Evolutionary conservation across 2,797 vertebrate species (phyloP).

Genomic region (Sebastes ruberrimus): DNA sequence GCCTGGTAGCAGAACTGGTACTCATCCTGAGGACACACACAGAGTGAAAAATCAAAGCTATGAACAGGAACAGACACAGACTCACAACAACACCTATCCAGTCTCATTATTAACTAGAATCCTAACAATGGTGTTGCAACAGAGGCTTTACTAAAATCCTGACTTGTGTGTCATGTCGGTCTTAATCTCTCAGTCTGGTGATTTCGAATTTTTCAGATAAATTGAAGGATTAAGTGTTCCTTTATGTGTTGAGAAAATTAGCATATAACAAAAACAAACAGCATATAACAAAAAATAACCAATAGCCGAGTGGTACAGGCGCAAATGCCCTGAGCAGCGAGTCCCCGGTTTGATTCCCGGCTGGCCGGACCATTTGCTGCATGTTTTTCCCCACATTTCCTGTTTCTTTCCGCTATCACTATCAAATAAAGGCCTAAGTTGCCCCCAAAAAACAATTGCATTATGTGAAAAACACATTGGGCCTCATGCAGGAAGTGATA

Average conservation of each 20-base stretch:
- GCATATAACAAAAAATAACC: background rate
- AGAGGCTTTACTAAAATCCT: background rate
- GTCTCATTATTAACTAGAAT: background rate
- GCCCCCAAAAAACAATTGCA: too few species aligned
- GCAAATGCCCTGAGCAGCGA: too few species aligned
- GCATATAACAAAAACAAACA: background rate
- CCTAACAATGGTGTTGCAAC: background rate
- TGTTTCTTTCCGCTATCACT: too few species aligned
- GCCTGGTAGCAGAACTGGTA: conserved; percentile 99
- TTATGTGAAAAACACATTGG: too few species aligned
- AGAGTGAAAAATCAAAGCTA: background rate
- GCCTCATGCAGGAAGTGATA: too few species aligned
- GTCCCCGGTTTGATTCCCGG: too few species aligned
- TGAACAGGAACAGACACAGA: background rate
- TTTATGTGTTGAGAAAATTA: background rate
- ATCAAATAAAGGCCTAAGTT: too few species aligned
- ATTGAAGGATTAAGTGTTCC: background rate
- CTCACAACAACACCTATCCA: background rate
- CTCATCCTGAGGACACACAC: conserved; percentile 86
- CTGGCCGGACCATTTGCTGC: too few species aligned
- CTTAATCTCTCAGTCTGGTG: background rate
- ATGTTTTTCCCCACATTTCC: too few species aligned
- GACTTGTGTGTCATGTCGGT: background rate
- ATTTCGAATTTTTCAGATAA: background rate
- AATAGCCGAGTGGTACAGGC: too few species aligned